These are phyloP conservation scores for Siniperca undulata DNA, from an alignment of 2,797 vertebrate species.

Conservation along the genomic window DNA sequence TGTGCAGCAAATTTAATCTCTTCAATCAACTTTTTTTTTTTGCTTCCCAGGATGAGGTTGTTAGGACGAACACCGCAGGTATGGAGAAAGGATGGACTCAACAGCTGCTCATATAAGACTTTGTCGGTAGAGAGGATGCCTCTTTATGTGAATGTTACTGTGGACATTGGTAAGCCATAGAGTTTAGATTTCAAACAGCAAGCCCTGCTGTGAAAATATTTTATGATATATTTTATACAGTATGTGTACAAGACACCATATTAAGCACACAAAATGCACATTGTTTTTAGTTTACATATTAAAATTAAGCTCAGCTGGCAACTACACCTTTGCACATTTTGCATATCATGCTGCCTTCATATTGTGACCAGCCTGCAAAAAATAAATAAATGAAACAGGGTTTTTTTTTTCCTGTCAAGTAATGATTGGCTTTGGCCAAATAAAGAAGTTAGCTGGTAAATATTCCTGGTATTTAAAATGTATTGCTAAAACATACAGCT, in stretches of 20 bases:
- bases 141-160: constrained; percentile 93
- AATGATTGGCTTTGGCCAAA: neutral
- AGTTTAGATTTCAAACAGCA: constrained; percentile 42
- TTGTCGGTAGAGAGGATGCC: constrained; percentile 86
- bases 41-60: constrained; percentile 89
- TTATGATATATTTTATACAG: constrained; percentile 33
- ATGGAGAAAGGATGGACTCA: constrained; percentile 94
- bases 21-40: neutral
- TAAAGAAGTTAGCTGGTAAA: neutral
- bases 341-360: constrained; percentile 36
- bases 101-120: constrained; percentile 90
- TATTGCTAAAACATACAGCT: constrained; percentile 5
- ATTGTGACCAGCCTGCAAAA: constrained; percentile 7
- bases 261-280: constrained; percentile 52
- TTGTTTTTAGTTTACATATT: constrained; percentile 28
- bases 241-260: constrained; percentile 12
- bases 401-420: neutral
- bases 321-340: constrained; percentile 31
- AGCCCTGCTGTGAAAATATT: constrained; percentile 39
- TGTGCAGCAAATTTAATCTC: neutral
- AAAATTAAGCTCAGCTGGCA: neutral
- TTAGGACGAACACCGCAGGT: constrained; percentile 85
- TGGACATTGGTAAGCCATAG: constrained; percentile 88
- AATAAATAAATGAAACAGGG: too few species aligned
- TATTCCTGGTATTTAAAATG: neutral